Evolutionary conservation across 1,140 invertebrate genomes (phyloP).

Genomic region (Plectrocnemia conspersa): DNA sequence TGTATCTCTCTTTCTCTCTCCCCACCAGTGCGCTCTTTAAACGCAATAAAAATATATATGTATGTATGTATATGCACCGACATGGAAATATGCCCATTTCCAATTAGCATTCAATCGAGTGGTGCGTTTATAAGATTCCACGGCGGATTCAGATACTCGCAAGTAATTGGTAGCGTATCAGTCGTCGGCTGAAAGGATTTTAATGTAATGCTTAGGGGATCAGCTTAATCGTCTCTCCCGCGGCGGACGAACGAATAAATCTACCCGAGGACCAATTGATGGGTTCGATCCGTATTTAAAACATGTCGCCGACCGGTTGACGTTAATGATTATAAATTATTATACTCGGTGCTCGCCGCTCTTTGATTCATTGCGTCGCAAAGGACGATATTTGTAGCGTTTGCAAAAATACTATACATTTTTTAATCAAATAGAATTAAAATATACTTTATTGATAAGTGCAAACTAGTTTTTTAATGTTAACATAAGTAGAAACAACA

Average conservation of each 20-base stretch:
- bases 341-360: not conserved
- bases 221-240: conserved; percentile 17
- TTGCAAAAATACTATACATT: not conserved
- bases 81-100: conserved; percentile 17
- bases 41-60: too few relatives aligned
- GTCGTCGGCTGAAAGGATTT: conserved; percentile 27
- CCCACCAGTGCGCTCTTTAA: not conserved
- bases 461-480: not conserved
- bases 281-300: conserved; percentile 18
- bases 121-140: not conserved
- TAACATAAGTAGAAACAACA: too few relatives aligned
- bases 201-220: conserved; percentile 29
- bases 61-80: too few relatives aligned
- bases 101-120: conserved; percentile 23
- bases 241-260: conserved; percentile 17
- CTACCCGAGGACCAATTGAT: conserved; percentile 13
- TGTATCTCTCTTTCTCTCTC: not conserved
- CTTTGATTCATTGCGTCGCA: conserved; percentile 4
- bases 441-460: not conserved
- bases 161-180: conserved; percentile 12
- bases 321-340: conserved; percentile 27
- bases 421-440: not conserved
- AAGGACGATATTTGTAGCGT: not conserved
- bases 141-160: conserved; percentile 6
- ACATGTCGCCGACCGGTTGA: conserved; percentile 13